phyloP scores from a whole-genome alignment of 2,888 invertebrate species.

The Ophraella communa region DNA sequence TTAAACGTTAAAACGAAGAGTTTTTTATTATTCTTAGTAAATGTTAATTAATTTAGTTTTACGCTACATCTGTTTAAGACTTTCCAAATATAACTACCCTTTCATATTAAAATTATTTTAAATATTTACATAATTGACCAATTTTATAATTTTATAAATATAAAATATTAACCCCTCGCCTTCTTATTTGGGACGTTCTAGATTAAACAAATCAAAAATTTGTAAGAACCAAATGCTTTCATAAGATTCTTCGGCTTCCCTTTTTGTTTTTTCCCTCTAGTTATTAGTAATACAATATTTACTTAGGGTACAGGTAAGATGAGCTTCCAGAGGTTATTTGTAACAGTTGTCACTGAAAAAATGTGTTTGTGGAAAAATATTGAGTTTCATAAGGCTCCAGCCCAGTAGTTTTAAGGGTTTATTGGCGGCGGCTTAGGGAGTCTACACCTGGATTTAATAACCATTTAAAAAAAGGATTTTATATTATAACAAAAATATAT shows the following conservation, averaged over 20 bases:
- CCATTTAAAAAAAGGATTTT: background rate
- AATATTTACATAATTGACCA: no score
- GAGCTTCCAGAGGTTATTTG: slow-evolving; percentile 15
- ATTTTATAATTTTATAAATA: background rate
- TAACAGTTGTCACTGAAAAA: slow-evolving; percentile 24
- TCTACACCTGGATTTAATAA: slow-evolving; percentile 13
- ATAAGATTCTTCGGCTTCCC: background rate
- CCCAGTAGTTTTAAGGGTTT: background rate
- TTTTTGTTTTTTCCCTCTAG: slow-evolving; percentile 14
- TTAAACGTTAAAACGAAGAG: no score
- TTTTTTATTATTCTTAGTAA: no score
- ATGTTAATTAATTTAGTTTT: no score
- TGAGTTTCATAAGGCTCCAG: slow-evolving; percentile 17
- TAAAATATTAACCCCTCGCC: background rate
- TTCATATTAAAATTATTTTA: no score
- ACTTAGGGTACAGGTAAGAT: slow-evolving; percentile 23
- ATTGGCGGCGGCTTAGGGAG: background rate
- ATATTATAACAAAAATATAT: no score
- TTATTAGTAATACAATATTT: slow-evolving; percentile 26
- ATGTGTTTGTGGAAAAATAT: slow-evolving; percentile 18
- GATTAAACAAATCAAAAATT: slow-evolving; percentile 23
- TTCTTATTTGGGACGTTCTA: background rate
- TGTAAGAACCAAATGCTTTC: slow-evolving; percentile 10
- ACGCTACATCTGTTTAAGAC: no score
- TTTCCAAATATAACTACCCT: no score